Evolutionary conservation across 1,140 invertebrate species (phyloP).

Genomic region (Phortica variegata): DNA sequence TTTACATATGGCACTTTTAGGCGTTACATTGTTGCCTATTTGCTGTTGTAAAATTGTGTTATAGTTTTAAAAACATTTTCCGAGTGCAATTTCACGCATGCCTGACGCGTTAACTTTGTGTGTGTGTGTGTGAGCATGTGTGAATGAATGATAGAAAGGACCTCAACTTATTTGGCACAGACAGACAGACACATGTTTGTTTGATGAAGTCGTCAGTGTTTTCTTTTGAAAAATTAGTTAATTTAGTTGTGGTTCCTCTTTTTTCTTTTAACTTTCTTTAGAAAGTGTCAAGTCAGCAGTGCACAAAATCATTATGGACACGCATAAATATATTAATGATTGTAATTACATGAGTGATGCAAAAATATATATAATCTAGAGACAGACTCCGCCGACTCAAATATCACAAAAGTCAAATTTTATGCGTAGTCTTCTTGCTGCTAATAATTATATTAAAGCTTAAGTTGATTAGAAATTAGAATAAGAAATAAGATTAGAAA

Average conservation of each 20-base stretch:
- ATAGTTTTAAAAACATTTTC: conserved; percentile 44
- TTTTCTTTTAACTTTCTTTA: no score
- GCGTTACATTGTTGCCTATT: conserved; percentile 19
- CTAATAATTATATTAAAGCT: no score
- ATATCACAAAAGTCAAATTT: no score
- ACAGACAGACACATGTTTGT: neutral
- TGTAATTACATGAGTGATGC: no score
- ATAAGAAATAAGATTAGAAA: no score
- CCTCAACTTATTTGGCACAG: conserved; percentile 1
- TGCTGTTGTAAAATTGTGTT: conserved; percentile 53
- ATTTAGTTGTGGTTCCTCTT: conserved; percentile 36
- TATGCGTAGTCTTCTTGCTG: no score
- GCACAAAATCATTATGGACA: no score
- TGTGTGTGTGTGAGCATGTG: conserved; percentile 31
- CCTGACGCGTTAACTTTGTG: conserved; percentile 42
- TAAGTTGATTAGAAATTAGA: no score
- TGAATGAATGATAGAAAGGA: conserved; percentile 20
- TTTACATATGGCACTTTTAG: conserved; percentile 50
- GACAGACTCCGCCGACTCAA: no score
- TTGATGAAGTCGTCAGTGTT: conserved; percentile 25
- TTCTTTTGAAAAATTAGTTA: conserved; percentile 41
- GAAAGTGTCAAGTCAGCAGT: no score
- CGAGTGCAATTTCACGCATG: conserved; percentile 52
- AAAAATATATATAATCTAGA: no score
- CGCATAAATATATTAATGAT: no score